phyloP scores from a whole-genome alignment of 2,888 invertebrate species.

The Thecophora atra region DNA sequence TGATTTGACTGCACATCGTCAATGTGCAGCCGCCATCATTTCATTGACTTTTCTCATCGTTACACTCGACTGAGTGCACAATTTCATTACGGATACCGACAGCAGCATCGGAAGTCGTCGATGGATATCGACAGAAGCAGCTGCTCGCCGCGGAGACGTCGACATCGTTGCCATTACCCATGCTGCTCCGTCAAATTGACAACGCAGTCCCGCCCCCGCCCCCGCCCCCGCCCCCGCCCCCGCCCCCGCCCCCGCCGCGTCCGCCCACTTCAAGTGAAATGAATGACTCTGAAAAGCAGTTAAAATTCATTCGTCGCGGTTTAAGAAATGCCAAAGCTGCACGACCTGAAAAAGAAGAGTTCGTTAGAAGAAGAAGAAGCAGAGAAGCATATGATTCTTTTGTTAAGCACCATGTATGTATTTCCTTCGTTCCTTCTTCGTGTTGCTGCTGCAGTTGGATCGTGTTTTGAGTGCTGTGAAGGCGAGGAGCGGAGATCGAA shows the following conservation, averaged over 20 bases:
- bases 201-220: not conserved
- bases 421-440: not conserved
- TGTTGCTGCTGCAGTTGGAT: not conserved
- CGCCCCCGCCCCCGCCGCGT: not conserved
- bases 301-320: conserved; percentile 29
- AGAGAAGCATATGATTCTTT: too few relatives aligned
- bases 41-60: conserved; percentile 64
- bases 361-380: too few relatives aligned
- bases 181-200: conserved; percentile 28
- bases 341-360: too few relatives aligned
- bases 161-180: conserved; percentile 21
- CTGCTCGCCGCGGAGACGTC: not conserved
- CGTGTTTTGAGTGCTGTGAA: not conserved
- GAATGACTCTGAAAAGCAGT: conserved; percentile 13
- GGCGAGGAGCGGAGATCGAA: not conserved
- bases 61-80: conserved; percentile 64
- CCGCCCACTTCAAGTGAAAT: conserved; percentile 18
- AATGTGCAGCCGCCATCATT: conserved; percentile 58
- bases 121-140: not conserved
- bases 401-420: too few relatives aligned
- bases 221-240: not conserved
- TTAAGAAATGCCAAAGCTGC: not conserved
- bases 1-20: conserved; percentile 44
- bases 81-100: conserved; percentile 61
- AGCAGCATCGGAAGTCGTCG: conserved; percentile 1